These are phyloP conservation scores for Holotrichia oblita DNA, from an alignment of 1,140 invertebrate species.

Conservation along the genomic window DNA sequence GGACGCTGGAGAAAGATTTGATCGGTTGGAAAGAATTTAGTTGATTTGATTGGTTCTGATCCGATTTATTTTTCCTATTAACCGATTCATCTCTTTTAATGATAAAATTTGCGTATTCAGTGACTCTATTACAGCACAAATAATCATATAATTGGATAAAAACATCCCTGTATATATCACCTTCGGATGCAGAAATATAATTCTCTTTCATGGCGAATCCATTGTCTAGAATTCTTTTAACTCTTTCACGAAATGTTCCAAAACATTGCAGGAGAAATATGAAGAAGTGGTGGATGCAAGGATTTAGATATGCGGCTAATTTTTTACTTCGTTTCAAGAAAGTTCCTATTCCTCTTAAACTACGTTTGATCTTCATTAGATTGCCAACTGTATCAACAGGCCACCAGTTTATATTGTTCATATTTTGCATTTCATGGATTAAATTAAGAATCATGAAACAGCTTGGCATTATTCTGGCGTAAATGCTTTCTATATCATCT, in stretches of 20 bases:
- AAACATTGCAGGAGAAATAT: conserved; percentile 8
- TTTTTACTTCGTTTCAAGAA: conserved; percentile 16
- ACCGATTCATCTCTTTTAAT: background rate
- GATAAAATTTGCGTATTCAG: background rate
- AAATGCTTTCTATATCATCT: conserved; percentile 3
- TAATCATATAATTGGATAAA: conserved; percentile 8
- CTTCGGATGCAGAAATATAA: conserved; percentile 5
- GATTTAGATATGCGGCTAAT: background rate
- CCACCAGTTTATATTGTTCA: background rate
- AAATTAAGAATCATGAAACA: conserved; percentile 17
- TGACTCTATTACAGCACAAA: conserved; percentile 2
- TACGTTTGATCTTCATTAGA: background rate
- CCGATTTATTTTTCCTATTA: background rate
- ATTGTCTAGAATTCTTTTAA: background rate
- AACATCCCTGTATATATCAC: conserved; percentile 23
- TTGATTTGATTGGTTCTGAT: background rate
- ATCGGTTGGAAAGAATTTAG: background rate
- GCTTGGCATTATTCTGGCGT: conserved; percentile 14
- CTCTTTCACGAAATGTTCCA: conserved; percentile 15
- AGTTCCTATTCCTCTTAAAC: background rate
- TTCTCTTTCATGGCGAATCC: background rate
- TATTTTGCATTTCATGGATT: conserved; percentile 21
- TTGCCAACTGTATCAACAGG: background rate
- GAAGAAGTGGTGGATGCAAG: conserved; percentile 15
- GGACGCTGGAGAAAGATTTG: background rate